Base-by-base conservation (phyloP, 1,140 invertebrate species). In the Bemisia tabaci region DNA sequence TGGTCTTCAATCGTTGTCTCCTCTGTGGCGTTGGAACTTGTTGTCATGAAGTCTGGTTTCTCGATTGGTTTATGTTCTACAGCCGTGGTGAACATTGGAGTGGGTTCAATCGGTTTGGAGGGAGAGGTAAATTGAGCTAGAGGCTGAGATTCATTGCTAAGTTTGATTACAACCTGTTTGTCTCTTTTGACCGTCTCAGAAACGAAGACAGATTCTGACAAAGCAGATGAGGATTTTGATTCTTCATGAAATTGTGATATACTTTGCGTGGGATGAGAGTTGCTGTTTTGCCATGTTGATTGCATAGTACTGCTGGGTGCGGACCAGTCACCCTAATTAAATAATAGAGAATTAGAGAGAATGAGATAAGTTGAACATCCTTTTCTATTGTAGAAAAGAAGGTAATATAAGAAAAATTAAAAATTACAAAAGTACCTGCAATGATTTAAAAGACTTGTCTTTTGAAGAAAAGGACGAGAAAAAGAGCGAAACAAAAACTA, bases 1-100 rank as follows among this genome's bases (percentile, higher is more conserved):
- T 74, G 75, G 1, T 77, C 78, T 65, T 82, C 80, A 21, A 82
- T 68, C 27, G 78, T 17, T 22, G n/a, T 58, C 26, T 61, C 48
- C 17, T 48, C 33, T 48, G 5, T 5, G 17, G 33, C 17, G 33
- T 48, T 48, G 5, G 33, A 9, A 17, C 33, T 48, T 48, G 33
- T 9, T 48, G 33, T 48, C 17, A 9, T 17, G 17, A 9, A 48
- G 17, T 9, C 33, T 17, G 33, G 33, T 48, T 17, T 48, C 33
- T 48, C 33, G 33, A 9, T 17, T 48, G 33, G 33, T 48, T 17
- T 48, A 48, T 48, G 33, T 17, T 48, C 33, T 17, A 17, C 17
- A 48, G 17, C 5, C 33, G 33, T 48, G 17, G 5, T 5, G 5
- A 17, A 9, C 33, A 48, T 17, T 9, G 5, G 5, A 5, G 33